Base-by-base conservation (phyloP, 2,888 invertebrate genomes). In the Plusia festucae region DNA sequence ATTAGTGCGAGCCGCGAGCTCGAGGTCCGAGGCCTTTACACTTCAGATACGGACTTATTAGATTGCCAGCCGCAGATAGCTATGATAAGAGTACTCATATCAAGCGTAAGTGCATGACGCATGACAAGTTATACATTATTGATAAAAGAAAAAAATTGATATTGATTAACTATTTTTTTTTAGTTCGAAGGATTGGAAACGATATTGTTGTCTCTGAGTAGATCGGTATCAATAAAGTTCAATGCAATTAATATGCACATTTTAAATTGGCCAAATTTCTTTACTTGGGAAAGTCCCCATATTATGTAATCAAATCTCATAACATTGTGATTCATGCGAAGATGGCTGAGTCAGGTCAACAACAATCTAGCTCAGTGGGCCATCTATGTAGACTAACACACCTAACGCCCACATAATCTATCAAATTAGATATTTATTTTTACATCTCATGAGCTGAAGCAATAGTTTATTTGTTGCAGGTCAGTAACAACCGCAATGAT, bases 271-370 rank as follows among this genome's bases (percentile, higher is more conserved):
- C 81, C 82, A 78, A 83, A 87, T 84, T 85, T 84, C 81, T 79
- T 71, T 69, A 66, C 65, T 81, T 79, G 83, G 85, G 85, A 87
- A 88, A 82, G 81, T 82, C 84, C 84, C 78, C 57, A 65, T 55
- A 72, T 88, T 90, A 85, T 84, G 85, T 89, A 84, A 89, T 77
- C 79, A 76, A 70, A 76, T 79, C 76, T 82, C 80, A 84, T 81
- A 83, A 85, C 76, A 72, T 75, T 63, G 79, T 90, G 91, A 91
- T 84, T 91, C 90, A 91, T 80, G 78, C 72, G 66, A 74, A 66
- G 67, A 68, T 71, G 75, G 8, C 51, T 81, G 80, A 88, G 80
- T 82, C 83, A 83, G 76, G 68, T 67, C 73, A 76, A 67, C 77
- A 61, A 67, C 73, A 78, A 82, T 79, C 62, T 62, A 72, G 82